Percentiles rank a stretch among this genome's conserved stretches.
phyloP scores from a whole-genome alignment of 2,888 invertebrate species.

The Luperina testacea region DNA sequence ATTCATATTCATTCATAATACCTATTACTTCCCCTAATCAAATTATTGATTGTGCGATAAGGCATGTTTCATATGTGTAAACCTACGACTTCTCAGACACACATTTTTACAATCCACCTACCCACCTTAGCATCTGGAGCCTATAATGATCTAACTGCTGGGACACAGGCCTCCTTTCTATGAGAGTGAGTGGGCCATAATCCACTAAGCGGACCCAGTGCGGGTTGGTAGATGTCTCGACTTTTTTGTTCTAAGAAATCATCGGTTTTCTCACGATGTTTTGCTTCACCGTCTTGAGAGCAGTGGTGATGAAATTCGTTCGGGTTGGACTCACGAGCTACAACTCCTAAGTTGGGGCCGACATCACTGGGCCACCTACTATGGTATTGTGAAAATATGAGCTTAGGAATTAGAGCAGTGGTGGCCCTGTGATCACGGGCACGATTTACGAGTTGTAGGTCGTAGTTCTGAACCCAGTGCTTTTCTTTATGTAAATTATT shows the following conservation, averaged over 20 bases:
- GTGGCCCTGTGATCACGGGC: too few relatives aligned
- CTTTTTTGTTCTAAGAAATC: neutral
- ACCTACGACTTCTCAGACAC: neutral
- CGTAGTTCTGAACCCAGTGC: too few relatives aligned
- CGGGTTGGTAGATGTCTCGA: neutral
- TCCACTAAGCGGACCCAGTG: neutral
- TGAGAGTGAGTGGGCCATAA: neutral
- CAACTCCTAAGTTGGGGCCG: neutral
- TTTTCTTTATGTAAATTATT: too few relatives aligned
- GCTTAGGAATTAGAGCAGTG: neutral
- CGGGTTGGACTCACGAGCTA: neutral
- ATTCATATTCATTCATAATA: conserved; percentile 16
- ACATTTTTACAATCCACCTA: neutral
- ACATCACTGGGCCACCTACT: neutral
- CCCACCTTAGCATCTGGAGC: neutral
- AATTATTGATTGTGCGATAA: conserved; percentile 1
- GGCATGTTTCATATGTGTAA: neutral
- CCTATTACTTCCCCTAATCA: conserved; percentile 6
- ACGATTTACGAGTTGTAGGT: too few relatives aligned
- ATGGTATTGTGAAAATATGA: neutral
- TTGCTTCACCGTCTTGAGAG: neutral
- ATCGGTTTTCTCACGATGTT: neutral
- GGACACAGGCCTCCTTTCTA: neutral
- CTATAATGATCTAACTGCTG: neutral
- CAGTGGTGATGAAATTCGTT: neutral